Conservation (phyloP, 2,113 vertebrate genomes). For the human region GRCh38 chr20:23548001-23548500, state of each 20-base stretch:
- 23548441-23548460: background rate
- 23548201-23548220: background rate
- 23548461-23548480: background rate
- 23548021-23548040: too few species aligned
- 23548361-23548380: background rate
- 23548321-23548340: background rate
- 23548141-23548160: background rate
- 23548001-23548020: background rate
- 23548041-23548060: background rate
- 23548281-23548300: background rate
- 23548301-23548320: too few species aligned
- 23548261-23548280: background rate
- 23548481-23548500: background rate
- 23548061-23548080: background rate
- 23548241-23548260: background rate
- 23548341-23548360: background rate
- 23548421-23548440: background rate
- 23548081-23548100: background rate
- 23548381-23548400: background rate
- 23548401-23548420: too few species aligned
- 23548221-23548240: background rate
- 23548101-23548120: background rate
- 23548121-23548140: background rate
- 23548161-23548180: background rate
- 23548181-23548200: background rate